Conservation (phyloP, 2,888 invertebrate genomes). For the Rhodophaea formosa region DNA sequence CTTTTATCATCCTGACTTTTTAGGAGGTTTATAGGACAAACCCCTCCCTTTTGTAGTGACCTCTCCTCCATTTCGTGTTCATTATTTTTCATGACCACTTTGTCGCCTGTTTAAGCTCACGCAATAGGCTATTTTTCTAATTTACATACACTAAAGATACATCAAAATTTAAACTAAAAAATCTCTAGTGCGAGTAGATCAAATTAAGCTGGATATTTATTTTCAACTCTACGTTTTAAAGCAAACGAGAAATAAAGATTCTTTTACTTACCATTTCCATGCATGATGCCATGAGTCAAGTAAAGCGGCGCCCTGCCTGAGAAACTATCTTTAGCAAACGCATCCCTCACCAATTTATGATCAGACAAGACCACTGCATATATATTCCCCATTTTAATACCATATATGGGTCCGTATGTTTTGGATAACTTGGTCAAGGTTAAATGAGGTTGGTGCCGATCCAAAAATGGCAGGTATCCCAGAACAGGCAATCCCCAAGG, state of each 20-base stretch:
- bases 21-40: too few species aligned
- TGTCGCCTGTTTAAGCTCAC: too few species aligned
- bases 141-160: too few species aligned
- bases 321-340: constrained; percentile 86
- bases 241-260: background rate
- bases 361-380: constrained; percentile 90
- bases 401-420: constrained; percentile 88
- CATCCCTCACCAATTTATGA: constrained; percentile 85
- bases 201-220: too few species aligned
- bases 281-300: constrained; percentile 92
- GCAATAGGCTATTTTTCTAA: too few species aligned
- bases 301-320: constrained; percentile 90
- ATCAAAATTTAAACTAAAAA: too few species aligned
- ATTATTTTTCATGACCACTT: too few species aligned
- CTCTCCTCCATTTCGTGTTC: too few species aligned
- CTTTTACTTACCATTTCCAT: constrained; percentile 88
- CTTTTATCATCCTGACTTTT: too few species aligned
- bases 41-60: too few species aligned
- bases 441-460: constrained; percentile 85
- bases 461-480: constrained; percentile 89
- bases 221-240: background rate
- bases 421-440: constrained; percentile 84
- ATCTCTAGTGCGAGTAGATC: too few species aligned
- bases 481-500: constrained; percentile 89
- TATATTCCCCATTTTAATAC: constrained; percentile 87